Conservation (phyloP, 2,888 invertebrate genomes). For the Gymnocheta viridis region DNA sequence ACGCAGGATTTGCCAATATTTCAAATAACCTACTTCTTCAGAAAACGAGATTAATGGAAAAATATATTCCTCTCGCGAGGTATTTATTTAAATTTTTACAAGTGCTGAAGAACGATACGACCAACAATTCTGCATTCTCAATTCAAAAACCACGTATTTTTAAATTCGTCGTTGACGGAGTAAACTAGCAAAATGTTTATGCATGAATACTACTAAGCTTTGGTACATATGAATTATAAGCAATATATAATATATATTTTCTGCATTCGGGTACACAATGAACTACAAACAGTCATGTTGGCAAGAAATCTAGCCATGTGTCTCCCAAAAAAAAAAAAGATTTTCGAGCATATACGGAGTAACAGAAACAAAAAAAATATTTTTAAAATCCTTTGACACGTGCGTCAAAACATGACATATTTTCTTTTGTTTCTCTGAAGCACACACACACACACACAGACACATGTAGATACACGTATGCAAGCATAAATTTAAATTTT, state of each 20-base stretch:
- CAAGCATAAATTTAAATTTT: neutral
- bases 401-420: slow-evolving; percentile 67
- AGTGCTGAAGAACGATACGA: too few species aligned
- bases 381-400: slow-evolving; percentile 65
- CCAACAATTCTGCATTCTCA: too few species aligned
- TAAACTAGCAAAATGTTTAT: too few species aligned
- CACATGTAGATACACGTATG: neutral
- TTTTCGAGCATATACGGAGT: neutral
- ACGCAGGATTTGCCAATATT: too few species aligned
- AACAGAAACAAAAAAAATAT: slow-evolving; percentile 2
- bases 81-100: too few species aligned
- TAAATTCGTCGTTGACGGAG: too few species aligned
- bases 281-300: slow-evolving; percentile 9
- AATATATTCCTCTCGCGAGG: too few species aligned
- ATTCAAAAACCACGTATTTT: too few species aligned
- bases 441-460: neutral
- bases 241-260: slow-evolving; percentile 62
- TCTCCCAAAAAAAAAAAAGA: slow-evolving; percentile 10
- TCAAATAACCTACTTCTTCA: too few species aligned
- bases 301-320: slow-evolving; percentile 42
- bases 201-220: neutral
- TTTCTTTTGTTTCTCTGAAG: slow-evolving; percentile 18
- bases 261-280: slow-evolving; percentile 60
- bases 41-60: too few species aligned
- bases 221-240: slow-evolving; percentile 3